Percentiles rank a stretch among this genome's conserved stretches.
These are phyloP conservation scores for Acanthoscelides obtectus DNA, from an alignment of 2,888 invertebrate genomes.

Conservation along the genomic window DNA sequence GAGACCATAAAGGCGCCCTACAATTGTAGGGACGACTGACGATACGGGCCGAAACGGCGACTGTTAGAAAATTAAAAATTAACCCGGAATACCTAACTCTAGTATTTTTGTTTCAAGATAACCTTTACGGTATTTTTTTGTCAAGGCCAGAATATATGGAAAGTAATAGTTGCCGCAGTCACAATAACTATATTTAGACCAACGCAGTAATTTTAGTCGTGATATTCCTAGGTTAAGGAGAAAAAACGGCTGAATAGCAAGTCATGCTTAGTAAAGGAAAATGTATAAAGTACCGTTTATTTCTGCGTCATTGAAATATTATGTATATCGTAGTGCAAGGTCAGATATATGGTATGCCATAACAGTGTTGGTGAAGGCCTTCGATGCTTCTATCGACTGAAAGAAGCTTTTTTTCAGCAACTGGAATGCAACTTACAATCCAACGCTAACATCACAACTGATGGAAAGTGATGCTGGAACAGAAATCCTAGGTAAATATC, in stretches of 20 bases:
- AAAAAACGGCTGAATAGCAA: neutral
- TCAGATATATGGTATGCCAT: neutral
- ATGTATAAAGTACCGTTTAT: neutral
- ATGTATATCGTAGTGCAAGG: neutral
- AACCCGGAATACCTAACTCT: no score
- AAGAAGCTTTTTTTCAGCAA: neutral
- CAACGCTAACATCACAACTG: no score
- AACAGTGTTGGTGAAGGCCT: neutral
- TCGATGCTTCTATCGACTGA: neutral
- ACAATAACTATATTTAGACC: neutral
- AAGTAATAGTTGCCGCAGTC: neutral
- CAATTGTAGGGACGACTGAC: no score
- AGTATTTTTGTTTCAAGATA: neutral
- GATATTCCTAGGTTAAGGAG: neutral
- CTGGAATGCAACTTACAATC: no score
- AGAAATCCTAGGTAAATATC: no score
- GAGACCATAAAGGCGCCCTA: no score
- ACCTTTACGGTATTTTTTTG: neutral
- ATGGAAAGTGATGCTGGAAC: no score
- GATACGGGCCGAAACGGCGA: no score
- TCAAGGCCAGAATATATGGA: neutral
- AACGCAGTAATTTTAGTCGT: neutral
- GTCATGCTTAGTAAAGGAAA: neutral
- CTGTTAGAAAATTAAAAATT: no score
- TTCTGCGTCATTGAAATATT: neutral